phyloP scores from a whole-genome alignment of 2,113 vertebrate genomes.

The Shinisaurus crocodilurus region DNA sequence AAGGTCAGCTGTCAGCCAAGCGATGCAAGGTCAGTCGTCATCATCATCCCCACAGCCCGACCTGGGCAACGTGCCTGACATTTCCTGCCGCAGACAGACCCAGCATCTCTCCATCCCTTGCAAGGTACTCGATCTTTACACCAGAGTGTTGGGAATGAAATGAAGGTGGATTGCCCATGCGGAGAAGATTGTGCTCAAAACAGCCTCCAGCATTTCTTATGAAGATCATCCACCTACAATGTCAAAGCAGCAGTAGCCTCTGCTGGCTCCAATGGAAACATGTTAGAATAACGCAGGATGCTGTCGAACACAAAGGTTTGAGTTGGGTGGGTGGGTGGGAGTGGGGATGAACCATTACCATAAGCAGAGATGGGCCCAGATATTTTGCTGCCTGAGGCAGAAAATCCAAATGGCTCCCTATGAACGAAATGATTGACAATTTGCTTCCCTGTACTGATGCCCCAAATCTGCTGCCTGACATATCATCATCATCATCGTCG shows the following conservation, averaged over 20 bases:
- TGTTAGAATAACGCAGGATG: neutral
- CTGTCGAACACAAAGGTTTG: neutral
- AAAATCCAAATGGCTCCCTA: neutral
- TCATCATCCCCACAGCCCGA: slow-evolving; percentile 11
- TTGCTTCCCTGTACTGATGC: neutral
- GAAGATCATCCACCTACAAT: neutral
- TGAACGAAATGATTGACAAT: neutral
- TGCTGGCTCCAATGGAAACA: neutral
- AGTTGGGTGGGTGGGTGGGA: too few relatives aligned
- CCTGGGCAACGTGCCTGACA: neutral
- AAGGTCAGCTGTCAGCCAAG: slow-evolving; percentile 19
- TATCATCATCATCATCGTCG: too few relatives aligned
- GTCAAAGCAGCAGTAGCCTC: slow-evolving; percentile 3
- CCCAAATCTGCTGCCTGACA: neutral
- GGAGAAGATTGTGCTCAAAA: neutral
- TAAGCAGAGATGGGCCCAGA: neutral
- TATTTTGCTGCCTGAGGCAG: neutral
- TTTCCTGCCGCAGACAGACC: neutral
- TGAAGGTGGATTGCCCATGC: slow-evolving; percentile 12
- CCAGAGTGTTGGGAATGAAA: neutral
- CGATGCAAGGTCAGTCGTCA: slow-evolving; percentile 4
- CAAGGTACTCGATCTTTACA: slow-evolving; percentile 32
- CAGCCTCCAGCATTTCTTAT: slow-evolving; percentile 16
- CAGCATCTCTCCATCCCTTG: neutral
- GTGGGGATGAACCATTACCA: neutral